phyloP scores from a whole-genome alignment of 2,888 invertebrate species.

The Morpho achilles region DNA sequence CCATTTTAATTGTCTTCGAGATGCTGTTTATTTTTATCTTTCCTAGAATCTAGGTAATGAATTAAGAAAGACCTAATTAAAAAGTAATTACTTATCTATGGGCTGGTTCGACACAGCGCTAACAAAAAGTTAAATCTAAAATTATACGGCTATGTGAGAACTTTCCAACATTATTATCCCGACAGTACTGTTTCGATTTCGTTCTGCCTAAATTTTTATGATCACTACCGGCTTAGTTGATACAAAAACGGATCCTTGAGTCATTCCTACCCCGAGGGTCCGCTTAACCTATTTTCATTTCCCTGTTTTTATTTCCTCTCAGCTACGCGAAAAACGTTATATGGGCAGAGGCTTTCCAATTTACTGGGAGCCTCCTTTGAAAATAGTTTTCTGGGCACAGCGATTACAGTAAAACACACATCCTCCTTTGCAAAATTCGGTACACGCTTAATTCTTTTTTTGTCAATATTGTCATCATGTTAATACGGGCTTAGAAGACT shows the following conservation, averaged over 20 bases:
- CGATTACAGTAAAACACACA: slow-evolving; percentile 31
- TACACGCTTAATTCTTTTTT: background rate
- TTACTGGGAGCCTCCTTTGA: slow-evolving; percentile 43
- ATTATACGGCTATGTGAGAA: no score
- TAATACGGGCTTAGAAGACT: no score
- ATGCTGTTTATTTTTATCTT: no score
- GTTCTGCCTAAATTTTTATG: slow-evolving; percentile 17
- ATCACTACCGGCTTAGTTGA: slow-evolving; percentile 30
- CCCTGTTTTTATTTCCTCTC: slow-evolving; percentile 54
- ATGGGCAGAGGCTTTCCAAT: slow-evolving; percentile 55
- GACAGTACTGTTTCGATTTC: slow-evolving; percentile 4
- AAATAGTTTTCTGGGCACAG: slow-evolving; percentile 34
- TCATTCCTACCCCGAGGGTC: slow-evolving; percentile 45
- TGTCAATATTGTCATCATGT: no score
- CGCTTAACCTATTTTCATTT: slow-evolving; percentile 68
- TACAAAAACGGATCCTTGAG: slow-evolving; percentile 51
- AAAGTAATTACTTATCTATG: no score
- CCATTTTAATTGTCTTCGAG: no score
- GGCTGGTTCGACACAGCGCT: no score
- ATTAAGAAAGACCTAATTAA: no score
- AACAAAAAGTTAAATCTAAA: no score
- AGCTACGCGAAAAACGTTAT: slow-evolving; percentile 42
- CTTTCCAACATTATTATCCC: background rate
- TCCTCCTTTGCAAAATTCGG: background rate
- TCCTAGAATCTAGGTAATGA: no score